These are phyloP conservation scores for Pitta sordida DNA, from an alignment of 2,113 vertebrate genomes.

Conservation along the genomic window DNA sequence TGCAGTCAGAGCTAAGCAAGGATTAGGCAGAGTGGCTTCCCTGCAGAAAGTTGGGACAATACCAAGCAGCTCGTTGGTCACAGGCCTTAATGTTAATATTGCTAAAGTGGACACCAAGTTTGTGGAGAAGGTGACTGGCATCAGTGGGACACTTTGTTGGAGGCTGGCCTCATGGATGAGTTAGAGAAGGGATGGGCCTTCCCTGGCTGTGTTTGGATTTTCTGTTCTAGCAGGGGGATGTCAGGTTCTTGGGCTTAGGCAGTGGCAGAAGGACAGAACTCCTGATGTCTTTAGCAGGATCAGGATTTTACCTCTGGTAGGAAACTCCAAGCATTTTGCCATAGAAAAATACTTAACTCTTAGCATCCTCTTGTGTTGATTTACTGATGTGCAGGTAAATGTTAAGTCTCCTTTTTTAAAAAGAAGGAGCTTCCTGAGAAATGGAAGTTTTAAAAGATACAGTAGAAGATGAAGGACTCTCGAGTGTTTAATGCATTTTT, in stretches of 20 bases:
- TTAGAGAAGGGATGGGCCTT: not conserved
- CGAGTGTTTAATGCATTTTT: not conserved
- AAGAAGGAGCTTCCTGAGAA: not conserved
- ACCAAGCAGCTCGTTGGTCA: not conserved
- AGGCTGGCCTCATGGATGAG: not conserved
- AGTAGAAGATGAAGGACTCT: constrained; percentile 38
- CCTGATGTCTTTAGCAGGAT: not conserved
- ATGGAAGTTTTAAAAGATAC: not conserved
- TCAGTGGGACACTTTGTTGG: not conserved
- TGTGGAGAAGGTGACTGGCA: not conserved
- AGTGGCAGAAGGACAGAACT: not conserved
- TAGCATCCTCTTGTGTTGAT: constrained; percentile 22
- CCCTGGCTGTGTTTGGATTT: not conserved
- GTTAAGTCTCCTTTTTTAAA: not conserved
- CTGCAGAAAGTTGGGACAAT: not conserved
- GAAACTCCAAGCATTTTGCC: not conserved
- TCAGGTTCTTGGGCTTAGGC: not conserved
- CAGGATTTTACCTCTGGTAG: not conserved
- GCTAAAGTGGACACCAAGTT: not conserved
- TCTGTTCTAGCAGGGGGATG: not conserved
- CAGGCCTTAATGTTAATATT: not conserved
- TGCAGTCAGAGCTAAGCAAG: not conserved
- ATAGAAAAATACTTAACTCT: not conserved
- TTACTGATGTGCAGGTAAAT: constrained; percentile 14
- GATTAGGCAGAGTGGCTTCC: not conserved